Evolutionary conservation across 2,888 invertebrate genomes (phyloP), one percentile per base, ranked within the genome.

Genomic region (Mamestra brassicae): DNA sequence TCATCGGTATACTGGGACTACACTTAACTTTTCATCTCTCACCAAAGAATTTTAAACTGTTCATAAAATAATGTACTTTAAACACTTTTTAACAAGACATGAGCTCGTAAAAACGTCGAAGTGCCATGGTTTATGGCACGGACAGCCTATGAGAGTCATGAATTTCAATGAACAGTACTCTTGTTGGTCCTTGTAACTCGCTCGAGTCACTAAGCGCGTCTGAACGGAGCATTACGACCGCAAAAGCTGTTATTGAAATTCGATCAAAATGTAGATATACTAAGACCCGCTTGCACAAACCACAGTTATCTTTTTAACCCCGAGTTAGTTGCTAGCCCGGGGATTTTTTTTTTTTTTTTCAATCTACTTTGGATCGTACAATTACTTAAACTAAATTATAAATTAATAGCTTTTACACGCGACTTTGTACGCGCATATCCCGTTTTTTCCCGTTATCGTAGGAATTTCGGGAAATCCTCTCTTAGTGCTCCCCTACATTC

Each of bases 51-150:
- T 92, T 93, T 90, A 92, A 92, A 91, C 86, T 88, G 84, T 75
- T 83, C 90, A 92, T 94, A 92, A 93, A 94, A 88, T 88, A 89
- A 74, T 85, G 85, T 82, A 86, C 86, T 62, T 83, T 84, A 73
- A 86, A 88, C 80, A 85, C 85, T 83, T 72, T 83, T 85, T 80
- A 82, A 87, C 87, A 86, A 86, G 89, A 88, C 89, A 87, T 81
- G 81, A 85, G 76, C 85, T 92, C 93, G 92, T 94, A 93, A 94
- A 94, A 92, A 90, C 85, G 91, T 92, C 92, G 81, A 83, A 80
- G 82, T 66, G 70, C 82, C 82, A 83, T 89, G 86, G 87, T 94
- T 94, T 94, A 93, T 90, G 82, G 84, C 70, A 42, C 71, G 81
- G 85, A 86, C 88, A 88, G 88, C 87, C 85, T 86, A 87, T 89